A percentile compares a stretch with the other conserved stretches of the same genome.
Conservation (phyloP, 2,113 vertebrate genomes). For the Eolophus roseicapilla region DNA sequence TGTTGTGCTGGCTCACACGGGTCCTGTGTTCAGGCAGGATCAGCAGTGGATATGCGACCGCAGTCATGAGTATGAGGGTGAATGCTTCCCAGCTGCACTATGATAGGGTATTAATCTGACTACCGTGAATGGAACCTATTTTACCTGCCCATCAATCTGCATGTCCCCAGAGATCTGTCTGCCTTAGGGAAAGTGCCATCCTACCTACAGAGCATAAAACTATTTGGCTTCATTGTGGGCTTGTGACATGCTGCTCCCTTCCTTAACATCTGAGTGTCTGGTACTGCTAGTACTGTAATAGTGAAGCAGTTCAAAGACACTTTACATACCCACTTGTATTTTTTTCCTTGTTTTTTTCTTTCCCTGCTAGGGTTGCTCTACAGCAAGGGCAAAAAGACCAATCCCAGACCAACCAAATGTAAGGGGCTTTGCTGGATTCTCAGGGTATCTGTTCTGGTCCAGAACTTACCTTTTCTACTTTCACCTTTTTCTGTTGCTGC, state of each 20-base stretch:
- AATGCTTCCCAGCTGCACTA: neutral
- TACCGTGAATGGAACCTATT: neutral
- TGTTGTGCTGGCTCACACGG: neutral
- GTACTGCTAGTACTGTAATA: neutral
- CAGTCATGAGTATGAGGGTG: neutral
- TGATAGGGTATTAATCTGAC: neutral
- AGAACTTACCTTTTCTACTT: neutral
- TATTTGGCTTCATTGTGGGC: neutral
- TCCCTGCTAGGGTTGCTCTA: neutral
- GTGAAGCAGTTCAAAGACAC: neutral
- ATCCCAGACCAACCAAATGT: neutral
- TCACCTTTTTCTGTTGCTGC: neutral
- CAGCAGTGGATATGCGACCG: rapidly evolving
- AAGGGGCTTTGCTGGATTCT: neutral
- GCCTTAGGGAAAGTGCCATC: neutral
- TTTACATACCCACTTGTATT: neutral
- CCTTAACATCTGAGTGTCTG: neutral
- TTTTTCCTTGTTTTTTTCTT: neutral
- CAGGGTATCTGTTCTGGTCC: neutral
- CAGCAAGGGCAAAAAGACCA: neutral
- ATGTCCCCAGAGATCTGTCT: neutral
- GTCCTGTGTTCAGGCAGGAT: neutral
- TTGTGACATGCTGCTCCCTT: neutral
- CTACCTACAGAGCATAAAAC: neutral
- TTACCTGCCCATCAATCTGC: neutral